Base-by-base conservation (phyloP, 2,888 invertebrate genomes). In the Yponomeuta plumbellus region DNA sequence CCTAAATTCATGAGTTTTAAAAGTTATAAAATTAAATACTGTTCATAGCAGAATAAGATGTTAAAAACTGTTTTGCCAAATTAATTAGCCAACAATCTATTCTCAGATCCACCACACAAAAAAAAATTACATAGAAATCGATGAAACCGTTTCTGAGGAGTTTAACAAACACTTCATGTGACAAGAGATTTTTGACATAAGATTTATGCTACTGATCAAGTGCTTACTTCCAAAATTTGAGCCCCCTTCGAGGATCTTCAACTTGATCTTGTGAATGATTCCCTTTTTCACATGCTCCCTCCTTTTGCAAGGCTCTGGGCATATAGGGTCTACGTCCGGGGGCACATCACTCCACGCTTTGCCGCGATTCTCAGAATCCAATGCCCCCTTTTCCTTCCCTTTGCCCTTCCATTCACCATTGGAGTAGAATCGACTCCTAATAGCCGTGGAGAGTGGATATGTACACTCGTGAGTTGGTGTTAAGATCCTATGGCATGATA, bases 151-250 rank as follows among this genome's bases (percentile, higher is more conserved):
- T n/a, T n/a, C n/a, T n/a, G n/a, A n/a, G n/a, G n/a, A n/a, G n/a
- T n/a, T n/a, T n/a, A n/a, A n/a, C n/a, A n/a, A n/a, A n/a, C n/a
- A n/a, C n/a, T n/a, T n/a, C n/a, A n/a, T n/a, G n/a, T n/a, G n/a
- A n/a, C n/a, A n/a, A n/a, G n/a, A n/a, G n/a, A n/a, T n/a, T n/a
- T n/a, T n/a, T n/a, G n/a, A n/a, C n/a, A n/a, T n/a, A n/a, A n/a
- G n/a, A 8, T 34, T 34, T 34, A 6, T 34, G 0, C 8, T 59
- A 1, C 11, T 20, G 20, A 13, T 52, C 44, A 23, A 39, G 44
- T 6, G 68, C 88, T 84, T 74, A 89, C 90, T 87, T 71, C 88
- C 88, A 76, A 91, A 90, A 70, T 90, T 91, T 1, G 87, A 82
- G 66, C 90, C 89, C 22, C 90, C 90, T 71, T 90, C 87, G 23